Conservation (phyloP, 2,113 vertebrate species). For the Turnix velox region DNA sequence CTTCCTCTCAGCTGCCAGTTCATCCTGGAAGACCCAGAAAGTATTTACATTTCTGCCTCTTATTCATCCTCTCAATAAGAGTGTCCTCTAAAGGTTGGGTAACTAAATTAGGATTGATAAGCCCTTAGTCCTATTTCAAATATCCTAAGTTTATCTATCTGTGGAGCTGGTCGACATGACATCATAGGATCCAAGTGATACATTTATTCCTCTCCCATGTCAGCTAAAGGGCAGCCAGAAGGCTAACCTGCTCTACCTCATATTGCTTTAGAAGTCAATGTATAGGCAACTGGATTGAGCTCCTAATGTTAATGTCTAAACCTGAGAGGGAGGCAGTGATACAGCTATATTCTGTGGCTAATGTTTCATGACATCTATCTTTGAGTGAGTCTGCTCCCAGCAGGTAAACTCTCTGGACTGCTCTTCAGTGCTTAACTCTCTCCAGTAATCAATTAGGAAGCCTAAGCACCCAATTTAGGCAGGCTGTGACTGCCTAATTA, state of each 20-base stretch:
- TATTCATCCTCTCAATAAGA: neutral
- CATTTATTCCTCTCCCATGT: fast-evolving
- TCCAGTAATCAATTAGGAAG: slow-evolving; percentile 5
- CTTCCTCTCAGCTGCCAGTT: neutral
- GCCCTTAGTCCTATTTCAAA: neutral
- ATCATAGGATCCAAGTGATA: neutral
- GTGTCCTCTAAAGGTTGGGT: neutral
- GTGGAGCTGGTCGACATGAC: neutral
- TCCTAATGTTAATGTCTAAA: neutral
- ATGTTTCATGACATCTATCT: neutral
- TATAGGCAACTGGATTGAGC: neutral
- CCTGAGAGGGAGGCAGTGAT: neutral
- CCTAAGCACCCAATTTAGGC: neutral
- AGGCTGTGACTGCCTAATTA: neutral
- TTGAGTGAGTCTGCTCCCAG: neutral
- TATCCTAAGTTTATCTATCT: neutral
- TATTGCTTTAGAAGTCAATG: neutral
- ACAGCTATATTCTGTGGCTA: neutral
- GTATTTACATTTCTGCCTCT: neutral
- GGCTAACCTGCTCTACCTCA: neutral
- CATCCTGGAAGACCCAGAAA: neutral
- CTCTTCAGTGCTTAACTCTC: neutral
- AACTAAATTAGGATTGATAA: neutral
- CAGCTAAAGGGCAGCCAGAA: neutral
- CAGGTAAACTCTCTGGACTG: neutral